Evolutionary conservation across 2,888 invertebrate genomes (phyloP).

Genomic region (Lasioglossum zephyrum): DNA sequence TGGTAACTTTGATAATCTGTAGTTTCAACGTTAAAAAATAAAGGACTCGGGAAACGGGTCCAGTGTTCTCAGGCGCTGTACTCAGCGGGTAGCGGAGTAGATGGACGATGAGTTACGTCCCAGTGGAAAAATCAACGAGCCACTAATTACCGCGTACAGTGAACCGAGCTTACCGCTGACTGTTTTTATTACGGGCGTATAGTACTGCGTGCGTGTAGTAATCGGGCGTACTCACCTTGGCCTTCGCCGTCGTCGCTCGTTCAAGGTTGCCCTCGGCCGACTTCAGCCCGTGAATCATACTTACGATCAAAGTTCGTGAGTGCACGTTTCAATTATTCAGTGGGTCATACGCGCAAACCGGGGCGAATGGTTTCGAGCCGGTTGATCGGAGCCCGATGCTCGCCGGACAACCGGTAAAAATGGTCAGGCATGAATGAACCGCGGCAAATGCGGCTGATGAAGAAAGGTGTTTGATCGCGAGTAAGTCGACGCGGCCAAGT

Average conservation of each 20-base stretch:
- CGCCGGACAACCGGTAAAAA: background rate
- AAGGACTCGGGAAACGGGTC: background rate
- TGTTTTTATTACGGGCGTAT: conserved; percentile 42
- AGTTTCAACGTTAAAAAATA: background rate
- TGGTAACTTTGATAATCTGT: background rate
- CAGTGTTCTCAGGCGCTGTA: conserved; percentile 23
- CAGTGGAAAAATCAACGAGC: conserved; percentile 60
- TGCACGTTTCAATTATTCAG: conserved; percentile 51
- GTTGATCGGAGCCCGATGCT: conserved; percentile 1
- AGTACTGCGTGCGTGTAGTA: conserved; percentile 1
- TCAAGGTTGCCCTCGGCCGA: conserved; percentile 60
- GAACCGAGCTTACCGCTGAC: conserved; percentile 44
- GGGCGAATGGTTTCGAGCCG: conserved; percentile 39
- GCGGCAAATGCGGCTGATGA: conserved; percentile 16
- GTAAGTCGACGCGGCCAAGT: background rate
- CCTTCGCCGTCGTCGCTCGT: conserved; percentile 56
- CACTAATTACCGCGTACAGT: conserved; percentile 63
- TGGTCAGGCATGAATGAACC: conserved; percentile 25
- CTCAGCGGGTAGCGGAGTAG: conserved; percentile 64
- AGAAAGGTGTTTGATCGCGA: conserved; percentile 10
- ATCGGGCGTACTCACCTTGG: conserved; percentile 51
- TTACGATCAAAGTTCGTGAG: conserved; percentile 45
- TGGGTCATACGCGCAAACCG: conserved; percentile 49
- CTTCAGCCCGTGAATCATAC: conserved; percentile 33
- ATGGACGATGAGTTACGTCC: conserved; percentile 69